A percentile compares a stretch with the other conserved stretches of the same genome.
Evolutionary conservation across 2,797 vertebrate genomes (phyloP).

Genomic region (Okamejei kenojei): DNA sequence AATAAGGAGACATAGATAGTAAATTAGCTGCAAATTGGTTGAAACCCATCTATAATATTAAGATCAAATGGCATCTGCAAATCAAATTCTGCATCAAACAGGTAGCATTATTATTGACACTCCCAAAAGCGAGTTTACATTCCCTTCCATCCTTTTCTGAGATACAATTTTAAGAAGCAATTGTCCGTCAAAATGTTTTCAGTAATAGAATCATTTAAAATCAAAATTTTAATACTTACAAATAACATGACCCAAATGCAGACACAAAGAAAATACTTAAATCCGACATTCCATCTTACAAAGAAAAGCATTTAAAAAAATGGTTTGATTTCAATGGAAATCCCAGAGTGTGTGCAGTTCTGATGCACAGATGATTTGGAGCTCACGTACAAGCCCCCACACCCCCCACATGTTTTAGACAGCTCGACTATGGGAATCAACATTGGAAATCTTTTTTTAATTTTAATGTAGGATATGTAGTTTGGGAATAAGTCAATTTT

Average conservation of each 20-base stretch:
- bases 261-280: not conserved
- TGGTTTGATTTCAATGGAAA: not conserved
- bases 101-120: not conserved
- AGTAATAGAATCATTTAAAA: constrained; percentile 23
- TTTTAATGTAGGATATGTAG: not conserved
- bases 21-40: not conserved
- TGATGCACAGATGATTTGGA: not conserved
- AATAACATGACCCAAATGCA: not conserved
- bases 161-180: not conserved
- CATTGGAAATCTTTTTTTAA: not conserved
- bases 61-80: not conserved
- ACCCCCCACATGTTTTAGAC: not conserved
- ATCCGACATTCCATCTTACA: not conserved
- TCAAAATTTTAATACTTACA: not conserved
- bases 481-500: not conserved
- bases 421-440: not conserved
- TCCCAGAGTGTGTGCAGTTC: not conserved
- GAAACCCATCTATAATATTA: not conserved
- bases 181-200: constrained; percentile 1
- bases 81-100: not conserved
- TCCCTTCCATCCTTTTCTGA: not conserved
- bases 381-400: not conserved
- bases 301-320: not conserved
- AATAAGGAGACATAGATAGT: not conserved
- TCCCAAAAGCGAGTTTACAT: not conserved